Base-by-base conservation (phyloP, 2,888 invertebrate genomes). In the Sturmia bella region DNA sequence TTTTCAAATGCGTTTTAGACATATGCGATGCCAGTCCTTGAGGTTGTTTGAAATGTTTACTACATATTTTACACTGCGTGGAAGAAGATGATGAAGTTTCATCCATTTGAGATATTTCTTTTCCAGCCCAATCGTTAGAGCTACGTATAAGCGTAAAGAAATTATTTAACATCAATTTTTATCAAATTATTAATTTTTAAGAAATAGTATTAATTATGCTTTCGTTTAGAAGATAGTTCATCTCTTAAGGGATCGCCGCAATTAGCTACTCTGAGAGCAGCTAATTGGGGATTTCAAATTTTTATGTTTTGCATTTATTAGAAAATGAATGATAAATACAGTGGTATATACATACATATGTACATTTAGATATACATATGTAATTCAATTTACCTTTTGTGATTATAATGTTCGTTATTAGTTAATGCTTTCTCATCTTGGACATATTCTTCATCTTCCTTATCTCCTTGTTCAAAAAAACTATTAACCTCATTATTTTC, bases 41-140 rank as follows among this genome's bases (percentile, higher is more conserved):
- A 2, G 32, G 12, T 5, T 13, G 45, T 48, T 64, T 74, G 19
- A 48, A 74, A 37, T 39, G 17, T 56, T 56, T 43, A 27, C 37
- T 37, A n/a, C 74, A 74, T 13, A 74, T 1, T 24, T 64, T 92
- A 0, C 74, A 74, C 21, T 45, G 45, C 17, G 13, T 73, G 43
- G 54, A 1, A 39, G n/a, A 17, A 27, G 19, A 3, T 21, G 41
- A 19, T 15, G 32, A 2, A 15, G 17, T 5, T 5, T 27, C 9
- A 27, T 27, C 11, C 3, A 4, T 27, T 27, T 27, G 27, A 27
- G 6, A 27, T 27, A 27, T 4, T 4, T 27, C 6, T 27, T 27
- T 54, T 43, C 19, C 68, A 1, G 6, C 12, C 7, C 39, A 66
- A 3, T 27, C 43, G 15, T 66, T 66, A 15, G 17, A n/a, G 13